Base-by-base conservation (phyloP, 2,797 vertebrate species). In the Pogonophryne albipinna region DNA sequence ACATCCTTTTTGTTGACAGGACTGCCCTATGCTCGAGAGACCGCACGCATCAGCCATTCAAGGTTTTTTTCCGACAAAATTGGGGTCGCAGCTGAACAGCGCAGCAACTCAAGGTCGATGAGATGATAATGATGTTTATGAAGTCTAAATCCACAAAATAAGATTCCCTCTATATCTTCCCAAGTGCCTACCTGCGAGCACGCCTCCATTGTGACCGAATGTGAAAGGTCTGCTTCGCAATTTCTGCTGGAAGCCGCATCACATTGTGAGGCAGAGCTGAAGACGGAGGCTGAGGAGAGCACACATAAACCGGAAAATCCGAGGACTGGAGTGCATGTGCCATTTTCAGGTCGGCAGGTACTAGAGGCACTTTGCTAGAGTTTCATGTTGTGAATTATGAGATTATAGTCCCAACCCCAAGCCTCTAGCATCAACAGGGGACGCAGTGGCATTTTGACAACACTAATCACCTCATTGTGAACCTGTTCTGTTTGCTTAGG, bases 101-200 rank as follows among this genome's bases (percentile, higher is more conserved):
- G 15, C 58, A 15, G 80, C 59, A 52, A 69, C 81, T 82, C 82
- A 74, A 89, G 87, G 90, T 93, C 85, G 47, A 71, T 19, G 56
- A 85, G 84, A 89, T 73, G 86, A 92, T 92, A 91, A 93, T 89
- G 91, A 91, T 90, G 90, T 92, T 91, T 90, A 91, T 92, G 86
- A 92, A 87, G 90, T 89, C 85, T 85, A 86, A 91, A 89, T 90
- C 87, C 90, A 78, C 87, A 73, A 87, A 92, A 90, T 90, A 84
- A 81, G 72, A 88, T 89, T 87, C 76, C 67, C 73, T 80, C 89
- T 84, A 82, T 86, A 82, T 84, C 78, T 83, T 69, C 71, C 71
- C 41, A 19, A 79, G 90, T 81, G 89, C 79, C 74, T 62, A 79
- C 81, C 90, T 85, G 82, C 64, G 27, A 79, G 82, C 77, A 64